A percentile compares a stretch with the other conserved stretches of the same genome.
These are phyloP conservation scores for Thysanoteuthis rhombus DNA, from an alignment of 2,888 invertebrate species.

Conservation along the genomic window DNA sequence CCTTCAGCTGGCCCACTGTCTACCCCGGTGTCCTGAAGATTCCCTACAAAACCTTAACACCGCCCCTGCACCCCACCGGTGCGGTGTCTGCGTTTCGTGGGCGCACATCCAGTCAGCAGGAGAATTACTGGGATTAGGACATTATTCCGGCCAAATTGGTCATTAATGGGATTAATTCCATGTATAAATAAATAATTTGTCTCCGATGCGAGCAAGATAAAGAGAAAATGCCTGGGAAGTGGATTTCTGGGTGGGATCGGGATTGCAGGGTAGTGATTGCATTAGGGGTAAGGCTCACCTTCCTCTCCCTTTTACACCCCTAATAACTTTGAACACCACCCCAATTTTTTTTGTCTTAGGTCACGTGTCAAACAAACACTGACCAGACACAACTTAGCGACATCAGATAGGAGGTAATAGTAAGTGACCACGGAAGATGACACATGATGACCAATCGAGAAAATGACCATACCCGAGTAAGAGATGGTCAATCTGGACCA, in stretches of 20 bases:
- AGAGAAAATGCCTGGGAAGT: not conserved
- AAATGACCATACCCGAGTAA: not conserved
- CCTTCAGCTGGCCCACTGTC: not conserved
- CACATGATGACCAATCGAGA: not conserved
- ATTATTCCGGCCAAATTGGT: not conserved
- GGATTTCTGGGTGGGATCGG: not conserved
- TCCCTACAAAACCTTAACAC: not conserved
- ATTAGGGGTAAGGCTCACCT: not conserved
- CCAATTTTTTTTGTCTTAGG: not conserved
- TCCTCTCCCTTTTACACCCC: not conserved
- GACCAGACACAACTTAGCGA: not conserved
- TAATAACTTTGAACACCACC: not conserved
- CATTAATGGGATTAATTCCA: not conserved
- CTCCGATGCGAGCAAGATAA: not conserved
- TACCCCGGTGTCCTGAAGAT: not conserved
- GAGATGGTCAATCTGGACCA: not conserved
- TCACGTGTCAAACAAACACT: not conserved
- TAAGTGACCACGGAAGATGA: not conserved
- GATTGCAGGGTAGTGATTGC: not conserved
- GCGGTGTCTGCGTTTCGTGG: not conserved
- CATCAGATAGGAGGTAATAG: not conserved
- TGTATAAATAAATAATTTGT: conserved; percentile 1
- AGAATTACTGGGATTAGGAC: not conserved
- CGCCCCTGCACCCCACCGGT: not conserved
- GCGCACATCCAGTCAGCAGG: not conserved